phyloP scores from a whole-genome alignment of 2,113 vertebrate species.

The Tragelaphus buxtoni region DNA sequence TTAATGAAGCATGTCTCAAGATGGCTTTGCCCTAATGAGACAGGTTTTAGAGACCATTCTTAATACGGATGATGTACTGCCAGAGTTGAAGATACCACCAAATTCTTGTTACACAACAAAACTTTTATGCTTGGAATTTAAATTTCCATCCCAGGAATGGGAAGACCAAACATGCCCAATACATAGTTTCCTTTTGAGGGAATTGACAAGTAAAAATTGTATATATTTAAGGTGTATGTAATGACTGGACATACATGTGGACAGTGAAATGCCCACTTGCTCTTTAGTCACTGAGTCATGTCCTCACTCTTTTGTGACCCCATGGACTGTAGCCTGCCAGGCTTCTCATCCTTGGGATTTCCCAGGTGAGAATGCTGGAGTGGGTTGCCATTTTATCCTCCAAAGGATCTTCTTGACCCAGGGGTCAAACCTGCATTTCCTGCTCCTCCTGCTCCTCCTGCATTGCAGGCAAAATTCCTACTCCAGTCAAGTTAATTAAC shows the following conservation, averaged over 20 bases:
- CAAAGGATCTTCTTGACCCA: neutral
- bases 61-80: neutral
- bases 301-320: neutral
- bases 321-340: neutral
- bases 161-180: neutral
- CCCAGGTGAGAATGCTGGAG: neutral
- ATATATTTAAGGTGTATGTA: neutral
- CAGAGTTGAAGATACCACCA: neutral
- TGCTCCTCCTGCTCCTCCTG: neutral
- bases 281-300: neutral
- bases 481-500: neutral
- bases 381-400: neutral
- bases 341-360: neutral
- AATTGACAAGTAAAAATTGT: neutral
- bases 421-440: neutral
- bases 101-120: neutral
- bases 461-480: neutral
- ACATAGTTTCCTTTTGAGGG: neutral
- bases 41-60: neutral
- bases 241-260: neutral
- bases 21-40: neutral
- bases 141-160: neutral
- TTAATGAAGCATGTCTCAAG: neutral
- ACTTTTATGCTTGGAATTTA: neutral
- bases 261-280: neutral